Evolutionary conservation across 2,797 vertebrate species (phyloP).

Genomic region (Glossophaga mutica): DNA sequence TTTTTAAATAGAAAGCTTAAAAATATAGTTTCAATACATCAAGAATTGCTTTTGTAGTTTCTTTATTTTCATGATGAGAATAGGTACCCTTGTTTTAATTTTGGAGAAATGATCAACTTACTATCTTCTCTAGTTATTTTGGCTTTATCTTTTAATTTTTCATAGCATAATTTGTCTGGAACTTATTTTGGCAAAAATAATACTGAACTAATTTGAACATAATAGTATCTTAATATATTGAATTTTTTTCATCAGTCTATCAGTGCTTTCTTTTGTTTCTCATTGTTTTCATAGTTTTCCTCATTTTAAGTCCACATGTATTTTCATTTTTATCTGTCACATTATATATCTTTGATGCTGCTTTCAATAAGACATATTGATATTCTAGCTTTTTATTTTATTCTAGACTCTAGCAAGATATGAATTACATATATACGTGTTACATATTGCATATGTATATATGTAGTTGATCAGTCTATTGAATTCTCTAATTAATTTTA

Average conservation of each 20-base stretch:
- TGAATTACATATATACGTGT: not conserved
- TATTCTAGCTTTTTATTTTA: not conserved
- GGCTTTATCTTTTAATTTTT: not conserved
- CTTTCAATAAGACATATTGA: not conserved
- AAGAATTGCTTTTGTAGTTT: not conserved
- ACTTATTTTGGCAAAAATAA: not conserved
- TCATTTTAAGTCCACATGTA: not conserved
- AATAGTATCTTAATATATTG: not conserved
- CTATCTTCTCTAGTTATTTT: not conserved
- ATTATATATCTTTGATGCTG: not conserved
- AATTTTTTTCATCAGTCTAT: not conserved
- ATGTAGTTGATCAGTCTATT: not conserved
- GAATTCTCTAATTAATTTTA: not conserved
- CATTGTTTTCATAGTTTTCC: not conserved
- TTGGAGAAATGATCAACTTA: not conserved
- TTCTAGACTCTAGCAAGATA: not conserved
- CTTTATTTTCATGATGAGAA: conserved; percentile 14
- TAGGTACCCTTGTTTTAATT: not conserved
- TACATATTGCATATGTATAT: not conserved
- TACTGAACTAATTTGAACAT: not conserved
- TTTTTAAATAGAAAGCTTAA: conserved; percentile 5
- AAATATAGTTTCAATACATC: not conserved
- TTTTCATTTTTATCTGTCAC: not conserved
- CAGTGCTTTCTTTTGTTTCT: not conserved
- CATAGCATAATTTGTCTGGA: not conserved